These are phyloP conservation scores for Nanger granti DNA, from an alignment of 2,113 vertebrate species.

Conservation along the genomic window DNA sequence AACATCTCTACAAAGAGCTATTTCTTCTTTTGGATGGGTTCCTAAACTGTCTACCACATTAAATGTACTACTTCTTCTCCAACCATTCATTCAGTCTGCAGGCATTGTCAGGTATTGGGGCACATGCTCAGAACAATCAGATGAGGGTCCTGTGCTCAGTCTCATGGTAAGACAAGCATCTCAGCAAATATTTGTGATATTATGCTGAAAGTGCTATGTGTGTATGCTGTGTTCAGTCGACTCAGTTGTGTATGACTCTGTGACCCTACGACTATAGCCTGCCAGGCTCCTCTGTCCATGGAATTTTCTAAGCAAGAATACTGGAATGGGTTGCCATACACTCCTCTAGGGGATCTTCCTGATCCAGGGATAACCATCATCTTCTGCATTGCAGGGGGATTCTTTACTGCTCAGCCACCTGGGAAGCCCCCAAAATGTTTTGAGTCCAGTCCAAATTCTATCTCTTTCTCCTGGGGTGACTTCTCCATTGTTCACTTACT, in stretches of 20 bases:
- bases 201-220: background rate
- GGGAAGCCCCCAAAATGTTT: background rate
- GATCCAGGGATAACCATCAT: background rate
- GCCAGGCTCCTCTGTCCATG: background rate
- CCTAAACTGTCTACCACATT: slow-evolving; percentile 1
- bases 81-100: background rate
- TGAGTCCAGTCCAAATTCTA: background rate
- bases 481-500: slow-evolving; percentile 22
- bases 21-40: slow-evolving; percentile 14
- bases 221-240: background rate
- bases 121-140: background rate
- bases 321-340: background rate
- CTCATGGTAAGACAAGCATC: background rate
- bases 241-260: background rate
- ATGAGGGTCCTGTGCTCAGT: background rate
- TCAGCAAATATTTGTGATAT: background rate
- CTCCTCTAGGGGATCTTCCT: background rate
- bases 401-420: background rate
- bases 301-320: background rate
- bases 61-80: background rate
- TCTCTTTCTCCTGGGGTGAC: background rate
- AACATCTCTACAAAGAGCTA: background rate
- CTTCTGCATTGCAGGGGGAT: background rate
- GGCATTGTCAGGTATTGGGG: background rate
- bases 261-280: background rate